Base-by-base conservation (phyloP, 2,888 invertebrate genomes). In the Nemoura dubitans region DNA sequence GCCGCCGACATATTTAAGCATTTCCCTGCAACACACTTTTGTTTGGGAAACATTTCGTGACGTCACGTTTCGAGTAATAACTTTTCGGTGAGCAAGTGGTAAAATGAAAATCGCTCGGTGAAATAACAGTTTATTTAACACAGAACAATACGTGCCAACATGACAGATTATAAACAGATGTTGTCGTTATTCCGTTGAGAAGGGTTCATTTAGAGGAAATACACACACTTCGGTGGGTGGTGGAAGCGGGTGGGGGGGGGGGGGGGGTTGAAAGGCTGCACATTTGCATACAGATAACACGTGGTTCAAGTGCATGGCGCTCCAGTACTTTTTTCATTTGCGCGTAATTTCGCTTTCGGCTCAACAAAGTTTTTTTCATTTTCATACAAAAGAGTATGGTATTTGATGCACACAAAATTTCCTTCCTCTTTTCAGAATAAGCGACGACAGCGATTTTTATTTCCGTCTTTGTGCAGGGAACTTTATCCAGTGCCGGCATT, bases 121-220 rank as follows among this genome's bases (percentile, higher is more conserved):
- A 21, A 59, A 59, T 59, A 21, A 59, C 59, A 59, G 59, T 59
- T 59, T 59, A 59, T 59, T 59, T 59, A 59, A 21, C 59, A 59
- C 16, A 59, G 59, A 59, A 59, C 59, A 59, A 59, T 59, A 59
- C 59, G 59, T 59, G 59, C 59, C 59, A 59, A 59, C 59, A 59
- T 59, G 59, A 59, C 59, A 59, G 59, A 59, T 59, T 59, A 59
- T 59, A 59, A 59, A 59, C 59, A 59, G 59, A 59, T 59, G 59
- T 59, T 59, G 59, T 59, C 59, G 59, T 59, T 59, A 59, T 59
- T 59, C 59, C 59, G 59, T 59, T 59, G 59, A 59, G 59, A 21
- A 59, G 59, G 59, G 59, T 59, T 59, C 59, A 59, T 59, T 59
- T 59, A 59, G 59, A 59, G 59, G 59, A 59, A 59, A 59, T 21